A percentile compares a stretch with the other conserved stretches of the same genome.
Evolutionary conservation across 2,113 vertebrate species (phyloP).

Genomic region (Lepisosteus osseus): DNA sequence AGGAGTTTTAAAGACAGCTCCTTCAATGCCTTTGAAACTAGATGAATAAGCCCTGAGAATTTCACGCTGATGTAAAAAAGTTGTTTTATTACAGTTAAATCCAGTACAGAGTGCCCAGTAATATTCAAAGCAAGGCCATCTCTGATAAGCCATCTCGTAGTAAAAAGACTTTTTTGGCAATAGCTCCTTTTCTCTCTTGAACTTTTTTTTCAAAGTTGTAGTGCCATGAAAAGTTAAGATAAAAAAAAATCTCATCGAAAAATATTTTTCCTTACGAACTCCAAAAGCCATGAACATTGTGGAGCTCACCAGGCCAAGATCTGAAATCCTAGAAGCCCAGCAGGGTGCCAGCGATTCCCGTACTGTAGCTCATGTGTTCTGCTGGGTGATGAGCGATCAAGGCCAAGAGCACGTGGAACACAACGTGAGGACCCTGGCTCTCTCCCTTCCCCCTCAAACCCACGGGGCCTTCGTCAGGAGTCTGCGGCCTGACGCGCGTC

Average conservation of each 20-base stretch:
- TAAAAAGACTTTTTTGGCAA: too few species aligned
- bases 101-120: too few species aligned
- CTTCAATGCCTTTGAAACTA: too few species aligned
- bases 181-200: too few species aligned
- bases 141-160: too few species aligned
- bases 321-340: slow-evolving; percentile 19
- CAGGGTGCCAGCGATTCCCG: slow-evolving; percentile 10
- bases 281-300: slow-evolving; percentile 8
- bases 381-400: slow-evolving; percentile 28
- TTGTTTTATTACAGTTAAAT: too few species aligned
- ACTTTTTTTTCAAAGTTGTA: background rate
- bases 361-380: slow-evolving; percentile 30
- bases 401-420: slow-evolving; percentile 27
- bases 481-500: background rate
- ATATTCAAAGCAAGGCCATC: too few species aligned
- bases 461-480: background rate
- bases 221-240: background rate
- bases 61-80: too few species aligned
- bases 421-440: background rate
- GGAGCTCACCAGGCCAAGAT: background rate
- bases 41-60: too few species aligned
- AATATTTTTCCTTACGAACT: slow-evolving; percentile 4
- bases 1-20: too few species aligned
- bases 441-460: background rate
- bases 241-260: background rate